Evolutionary conservation across 23 tunicate genomes (phyloP).

Genomic region (Ciona savignyi): DNA sequence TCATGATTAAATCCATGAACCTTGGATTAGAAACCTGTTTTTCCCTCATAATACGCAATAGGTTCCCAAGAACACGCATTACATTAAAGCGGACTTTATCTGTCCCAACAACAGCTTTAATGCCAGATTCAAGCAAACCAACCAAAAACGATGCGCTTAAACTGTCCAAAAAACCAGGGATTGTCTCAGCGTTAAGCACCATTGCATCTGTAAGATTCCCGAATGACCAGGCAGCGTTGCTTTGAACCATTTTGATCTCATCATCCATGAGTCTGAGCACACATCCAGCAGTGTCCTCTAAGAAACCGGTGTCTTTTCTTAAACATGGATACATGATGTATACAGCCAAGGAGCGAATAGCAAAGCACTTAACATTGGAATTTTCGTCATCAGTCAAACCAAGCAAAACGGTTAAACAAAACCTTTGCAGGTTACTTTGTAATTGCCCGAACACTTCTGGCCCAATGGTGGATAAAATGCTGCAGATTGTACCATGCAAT

Average conservation of each 20-base stretch:
- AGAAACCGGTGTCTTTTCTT: constrained; percentile 53
- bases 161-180: constrained; percentile 8
- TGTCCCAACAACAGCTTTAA: constrained; percentile 14
- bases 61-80: constrained; percentile 86
- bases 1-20: constrained; percentile 12
- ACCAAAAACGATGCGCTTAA: constrained; percentile 18
- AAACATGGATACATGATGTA: constrained; percentile 60
- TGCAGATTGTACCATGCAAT: constrained; percentile 26
- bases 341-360: constrained; percentile 67
- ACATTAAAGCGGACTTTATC: constrained; percentile 71
- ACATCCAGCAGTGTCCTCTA: constrained; percentile 49
- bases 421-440: constrained; percentile 26
- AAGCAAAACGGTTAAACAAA: constrained; percentile 51
- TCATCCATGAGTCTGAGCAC: constrained; percentile 41
- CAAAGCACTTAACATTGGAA: constrained; percentile 41
- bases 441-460: constrained; percentile 35
- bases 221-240: constrained; percentile 87
- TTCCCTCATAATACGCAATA: constrained; percentile 26
- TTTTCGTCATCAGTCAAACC: constrained; percentile 60
- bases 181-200: constrained; percentile 27
- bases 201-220: constrained; percentile 83
- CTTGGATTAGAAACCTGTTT: constrained; percentile 15
- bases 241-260: constrained; percentile 38
- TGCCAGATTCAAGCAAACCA: constrained; percentile 27
- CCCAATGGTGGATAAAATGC: constrained; percentile 52